Percentiles rank a stretch among this genome's conserved stretches.
phyloP scores from a whole-genome alignment of 2,113 vertebrate genomes.

The Felis chaus region DNA sequence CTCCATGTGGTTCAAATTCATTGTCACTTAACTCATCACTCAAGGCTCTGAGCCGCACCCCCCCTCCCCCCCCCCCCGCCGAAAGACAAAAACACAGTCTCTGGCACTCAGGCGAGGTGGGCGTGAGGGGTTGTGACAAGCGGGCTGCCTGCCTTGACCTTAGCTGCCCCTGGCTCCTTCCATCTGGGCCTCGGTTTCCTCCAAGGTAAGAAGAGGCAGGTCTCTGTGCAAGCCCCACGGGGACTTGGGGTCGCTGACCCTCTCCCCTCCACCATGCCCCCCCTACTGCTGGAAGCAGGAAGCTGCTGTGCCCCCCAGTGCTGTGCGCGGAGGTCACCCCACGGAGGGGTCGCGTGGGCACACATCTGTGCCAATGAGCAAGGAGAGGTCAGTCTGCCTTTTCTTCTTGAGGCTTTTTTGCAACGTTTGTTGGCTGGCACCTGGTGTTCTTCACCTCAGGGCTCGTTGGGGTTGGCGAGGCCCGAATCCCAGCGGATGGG shows the following conservation, averaged over 20 bases:
- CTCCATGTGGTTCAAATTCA: constrained; percentile 78
- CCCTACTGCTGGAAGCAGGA: background rate
- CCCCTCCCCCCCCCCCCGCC: background rate
- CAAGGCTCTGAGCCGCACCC: background rate
- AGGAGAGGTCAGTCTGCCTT: background rate
- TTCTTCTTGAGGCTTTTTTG: background rate
- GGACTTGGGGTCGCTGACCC: background rate
- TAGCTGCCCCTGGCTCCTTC: background rate
- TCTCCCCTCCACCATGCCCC: too few species aligned
- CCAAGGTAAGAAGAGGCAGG: background rate
- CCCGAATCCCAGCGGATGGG: background rate
- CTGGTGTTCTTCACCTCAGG: background rate
- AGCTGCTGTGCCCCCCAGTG: background rate
- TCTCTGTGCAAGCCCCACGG: background rate
- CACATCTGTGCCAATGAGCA: rapidly evolving
- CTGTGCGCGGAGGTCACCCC: background rate
- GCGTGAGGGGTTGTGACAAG: constrained; percentile 67
- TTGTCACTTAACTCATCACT: constrained; percentile 77
- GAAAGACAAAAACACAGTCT: constrained; percentile 64
- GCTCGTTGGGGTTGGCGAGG: background rate
- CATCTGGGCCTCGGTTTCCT: background rate
- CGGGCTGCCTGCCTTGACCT: constrained; percentile 55
- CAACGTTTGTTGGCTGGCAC: background rate
- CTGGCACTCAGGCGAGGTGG: constrained; percentile 55
- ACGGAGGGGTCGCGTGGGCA: background rate